Conservation (phyloP, 2,888 invertebrate species). For the Trimorus sp. region DNA sequence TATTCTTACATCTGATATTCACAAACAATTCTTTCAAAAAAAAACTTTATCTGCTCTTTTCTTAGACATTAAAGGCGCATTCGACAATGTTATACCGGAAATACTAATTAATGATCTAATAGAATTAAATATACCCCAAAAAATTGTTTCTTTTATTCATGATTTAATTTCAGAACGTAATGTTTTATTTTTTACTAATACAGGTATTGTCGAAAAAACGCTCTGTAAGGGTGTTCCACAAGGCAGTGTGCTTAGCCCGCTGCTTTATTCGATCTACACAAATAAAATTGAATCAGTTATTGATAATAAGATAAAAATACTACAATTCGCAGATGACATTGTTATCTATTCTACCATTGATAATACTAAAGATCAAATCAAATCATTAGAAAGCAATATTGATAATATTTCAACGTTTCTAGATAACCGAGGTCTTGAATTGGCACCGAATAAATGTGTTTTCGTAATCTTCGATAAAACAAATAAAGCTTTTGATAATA, state of each 20-base stretch:
- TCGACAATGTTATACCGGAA: conserved; percentile 43
- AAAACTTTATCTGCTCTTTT: conserved; percentile 11
- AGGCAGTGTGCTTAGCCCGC: conserved; percentile 34
- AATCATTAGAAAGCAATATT: background rate
- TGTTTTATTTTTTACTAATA: conserved; percentile 14
- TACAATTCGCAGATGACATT: conserved; percentile 52
- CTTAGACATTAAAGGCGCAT: conserved; percentile 43
- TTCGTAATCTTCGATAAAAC: conserved; percentile 1
- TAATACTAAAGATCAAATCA: background rate
- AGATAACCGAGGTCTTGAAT: background rate
- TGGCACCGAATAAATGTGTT: conserved; percentile 9
- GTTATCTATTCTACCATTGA: conserved; percentile 8
- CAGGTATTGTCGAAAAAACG: background rate
- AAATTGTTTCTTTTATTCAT: conserved; percentile 30
- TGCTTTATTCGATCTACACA: conserved; percentile 47
- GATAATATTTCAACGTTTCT: background rate
- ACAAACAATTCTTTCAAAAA: conserved; percentile 32
- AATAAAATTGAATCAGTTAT: conserved; percentile 14
- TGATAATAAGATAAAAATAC: conserved; percentile 3
- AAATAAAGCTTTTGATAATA: background rate
- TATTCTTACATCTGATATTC: conserved; percentile 21
- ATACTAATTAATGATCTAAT: conserved; percentile 37
- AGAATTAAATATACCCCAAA: conserved; percentile 15
- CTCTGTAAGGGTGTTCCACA: conserved; percentile 39
- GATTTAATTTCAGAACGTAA: conserved; percentile 21